phyloP scores from a whole-genome alignment of 1,140 invertebrate species.

The Papilio polyxenes region DNA sequence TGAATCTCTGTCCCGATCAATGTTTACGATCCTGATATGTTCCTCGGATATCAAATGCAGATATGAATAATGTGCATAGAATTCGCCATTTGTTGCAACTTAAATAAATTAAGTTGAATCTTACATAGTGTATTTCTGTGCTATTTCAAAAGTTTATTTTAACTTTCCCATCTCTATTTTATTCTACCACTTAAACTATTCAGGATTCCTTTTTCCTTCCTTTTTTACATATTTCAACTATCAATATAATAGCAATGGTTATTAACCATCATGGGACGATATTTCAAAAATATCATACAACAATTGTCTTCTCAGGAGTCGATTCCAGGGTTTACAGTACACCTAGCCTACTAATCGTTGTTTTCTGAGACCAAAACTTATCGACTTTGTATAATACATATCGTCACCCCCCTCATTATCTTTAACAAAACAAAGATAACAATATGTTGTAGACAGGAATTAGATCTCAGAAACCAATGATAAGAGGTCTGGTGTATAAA shows the following conservation, averaged over 20 bases:
- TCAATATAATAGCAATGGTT: too few relatives aligned
- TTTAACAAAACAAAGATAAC: too few relatives aligned
- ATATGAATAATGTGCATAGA: conserved; percentile 27
- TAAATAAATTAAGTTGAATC: background rate
- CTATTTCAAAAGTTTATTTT: background rate
- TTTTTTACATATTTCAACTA: too few relatives aligned
- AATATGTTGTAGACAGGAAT: too few relatives aligned
- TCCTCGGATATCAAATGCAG: conserved; percentile 43
- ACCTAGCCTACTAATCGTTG: background rate
- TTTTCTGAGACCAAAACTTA: too few relatives aligned
- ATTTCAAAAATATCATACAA: background rate
- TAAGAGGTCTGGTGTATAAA: conserved; percentile 7
- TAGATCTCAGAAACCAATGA: background rate
- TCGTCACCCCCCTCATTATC: too few relatives aligned
- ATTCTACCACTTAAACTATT: background rate
- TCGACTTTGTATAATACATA: too few relatives aligned
- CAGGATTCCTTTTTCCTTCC: too few relatives aligned
- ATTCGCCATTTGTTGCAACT: conserved; percentile 15
- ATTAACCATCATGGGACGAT: background rate
- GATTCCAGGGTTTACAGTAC: background rate
- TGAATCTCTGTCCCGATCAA: conserved; percentile 38
- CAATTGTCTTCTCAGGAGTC: background rate
- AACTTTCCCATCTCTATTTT: background rate
- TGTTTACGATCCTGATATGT: conserved; percentile 37
- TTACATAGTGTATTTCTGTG: background rate